Conservation (phyloP, 2,888 invertebrate genomes). For the Cataglyphis rosenhaueri region DNA sequence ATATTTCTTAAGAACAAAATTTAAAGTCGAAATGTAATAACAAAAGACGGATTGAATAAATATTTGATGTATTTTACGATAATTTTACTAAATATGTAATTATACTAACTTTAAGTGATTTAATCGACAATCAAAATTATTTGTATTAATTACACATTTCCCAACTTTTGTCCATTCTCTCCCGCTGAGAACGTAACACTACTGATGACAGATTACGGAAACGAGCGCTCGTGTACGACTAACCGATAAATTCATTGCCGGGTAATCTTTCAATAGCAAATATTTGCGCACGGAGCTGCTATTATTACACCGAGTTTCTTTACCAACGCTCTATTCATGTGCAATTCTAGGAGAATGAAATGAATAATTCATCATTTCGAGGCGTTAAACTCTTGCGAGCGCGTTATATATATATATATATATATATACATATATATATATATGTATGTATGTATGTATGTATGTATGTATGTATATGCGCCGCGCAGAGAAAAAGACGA, state of each 20-base stretch:
- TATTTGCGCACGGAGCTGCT: slow-evolving; percentile 15
- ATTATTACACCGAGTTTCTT: background rate
- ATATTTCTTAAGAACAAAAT: background rate
- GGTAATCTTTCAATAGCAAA: slow-evolving; percentile 68
- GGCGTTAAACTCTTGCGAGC: slow-evolving; percentile 71
- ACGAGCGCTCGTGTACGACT: background rate
- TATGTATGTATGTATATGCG: slow-evolving; percentile 1
- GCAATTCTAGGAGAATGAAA: slow-evolving; percentile 80
- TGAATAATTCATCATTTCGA: slow-evolving; percentile 81
- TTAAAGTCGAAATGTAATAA: background rate
- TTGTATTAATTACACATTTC: background rate
- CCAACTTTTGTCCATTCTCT: background rate
- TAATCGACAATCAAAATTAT: background rate
- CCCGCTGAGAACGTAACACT: background rate
- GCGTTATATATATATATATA: slow-evolving; percentile 11
- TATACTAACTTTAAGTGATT: background rate
- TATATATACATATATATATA: slow-evolving; percentile 26
- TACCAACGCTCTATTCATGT: slow-evolving; percentile 6
- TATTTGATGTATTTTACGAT: background rate
- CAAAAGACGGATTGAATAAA: background rate
- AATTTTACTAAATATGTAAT: background rate
- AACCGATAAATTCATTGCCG: slow-evolving; percentile 69
- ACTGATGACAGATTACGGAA: slow-evolving; percentile 5
- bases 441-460: background rate
- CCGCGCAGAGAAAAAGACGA: slow-evolving; percentile 40